Base-by-base conservation (phyloP, 2,888 invertebrate genomes). In the Cryptosula pallasiana region DNA sequence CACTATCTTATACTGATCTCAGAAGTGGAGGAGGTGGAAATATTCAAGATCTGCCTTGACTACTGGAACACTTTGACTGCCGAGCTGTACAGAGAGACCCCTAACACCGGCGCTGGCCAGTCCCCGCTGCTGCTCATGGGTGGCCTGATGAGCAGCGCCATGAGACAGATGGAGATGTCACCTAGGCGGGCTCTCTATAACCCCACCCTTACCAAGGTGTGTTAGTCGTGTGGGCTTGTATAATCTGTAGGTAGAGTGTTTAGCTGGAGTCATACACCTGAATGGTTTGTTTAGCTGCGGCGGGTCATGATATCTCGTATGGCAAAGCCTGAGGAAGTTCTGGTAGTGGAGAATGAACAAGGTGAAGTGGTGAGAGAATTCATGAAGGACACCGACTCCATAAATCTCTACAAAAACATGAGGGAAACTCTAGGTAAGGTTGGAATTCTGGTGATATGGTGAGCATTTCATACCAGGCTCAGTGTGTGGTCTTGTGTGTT, bases 361-460 rank as follows among this genome's bases (percentile, higher is more conserved):
- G 98, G 98, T 55, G 98, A 99, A 87, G 96, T 99, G 74, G 98
- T 99, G 13, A 88, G 99, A 75, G 99, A 99, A 86, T 97, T 99
- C 84, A 98, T 99, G 95, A 99, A 98, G 87, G 99, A 99, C 86
- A 99, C 99, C 54, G 99, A 99, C 88, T 93, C 98, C 54, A 99
- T 99, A 80, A 97, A 96, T 87, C 88, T 99, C 83, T 99, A 99
- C 87, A 98, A 97, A 87, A 99, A 95, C 84, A 99, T 99, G 99
- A 89, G 97, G 76, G 98, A 98, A 77, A 86, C 86, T 35, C 77
- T 86, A 71, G 84, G 83, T 84, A 75, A 73, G 76, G n/a, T n/a
- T n/a, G n/a, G n/a, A n/a, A n/a, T n/a, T n/a, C n/a, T n/a, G n/a
- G n/a, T n/a, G n/a, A n/a, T n/a, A n/a, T n/a, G n/a, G n/a, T n/a